A percentile compares a stretch with the other conserved stretches of the same genome.
These are phyloP conservation scores for Hyposoter dolosus DNA, from an alignment of 2,888 invertebrate genomes.

Conservation along the genomic window DNA sequence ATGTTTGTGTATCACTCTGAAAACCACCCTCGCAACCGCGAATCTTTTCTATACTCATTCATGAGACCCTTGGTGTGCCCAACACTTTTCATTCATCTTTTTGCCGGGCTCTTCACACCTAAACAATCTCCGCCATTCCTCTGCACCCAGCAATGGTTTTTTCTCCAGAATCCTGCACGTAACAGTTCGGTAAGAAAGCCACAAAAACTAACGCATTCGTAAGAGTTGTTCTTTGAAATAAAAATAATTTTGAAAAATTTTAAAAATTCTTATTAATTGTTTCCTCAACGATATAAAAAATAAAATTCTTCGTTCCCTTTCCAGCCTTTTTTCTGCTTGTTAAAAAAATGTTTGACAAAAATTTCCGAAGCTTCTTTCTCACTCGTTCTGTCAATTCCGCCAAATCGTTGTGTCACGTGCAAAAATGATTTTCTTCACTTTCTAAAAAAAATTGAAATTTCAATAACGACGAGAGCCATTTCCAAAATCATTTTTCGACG, in stretches of 20 bases:
- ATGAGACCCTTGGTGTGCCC: constrained; percentile 62
- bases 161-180: background rate
- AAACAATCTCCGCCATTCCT: background rate
- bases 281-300: too few species aligned
- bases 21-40: constrained; percentile 46
- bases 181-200: background rate
- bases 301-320: too few species aligned
- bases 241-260: too few species aligned
- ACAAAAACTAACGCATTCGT: background rate
- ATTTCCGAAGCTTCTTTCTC: background rate
- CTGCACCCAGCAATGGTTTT: background rate
- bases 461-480: background rate
- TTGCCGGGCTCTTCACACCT: constrained; percentile 27
- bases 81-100: constrained; percentile 75
- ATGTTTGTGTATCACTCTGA: constrained; percentile 21
- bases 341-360: too few species aligned
- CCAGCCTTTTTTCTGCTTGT: too few species aligned
- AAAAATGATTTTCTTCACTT: too few species aligned
- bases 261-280: too few species aligned
- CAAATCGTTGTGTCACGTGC: too few species aligned
- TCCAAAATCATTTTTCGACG: background rate
- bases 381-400: background rate
- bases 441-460: background rate
- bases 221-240: too few species aligned
- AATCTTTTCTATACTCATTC: constrained; percentile 67